Conservation (phyloP, 2,888 invertebrate genomes). For the Agrochola lota region DNA sequence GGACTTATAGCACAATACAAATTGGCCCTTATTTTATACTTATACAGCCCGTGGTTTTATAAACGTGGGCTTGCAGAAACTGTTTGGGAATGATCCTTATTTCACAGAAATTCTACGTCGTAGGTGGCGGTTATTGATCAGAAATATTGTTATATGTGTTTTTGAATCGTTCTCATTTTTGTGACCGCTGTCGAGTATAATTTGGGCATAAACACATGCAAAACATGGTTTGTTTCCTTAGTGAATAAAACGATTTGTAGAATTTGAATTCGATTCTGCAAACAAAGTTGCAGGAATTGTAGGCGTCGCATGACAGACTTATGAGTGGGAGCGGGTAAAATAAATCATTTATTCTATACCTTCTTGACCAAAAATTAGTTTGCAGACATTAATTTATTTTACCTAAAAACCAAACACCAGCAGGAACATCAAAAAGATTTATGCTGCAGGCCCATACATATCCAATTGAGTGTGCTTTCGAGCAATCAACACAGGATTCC, state of each 20-base stretch:
- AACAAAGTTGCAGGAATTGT: constrained; percentile 36
- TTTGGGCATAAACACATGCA: constrained; percentile 46
- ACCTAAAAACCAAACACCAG: constrained; percentile 2
- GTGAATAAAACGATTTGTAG: constrained; percentile 15
- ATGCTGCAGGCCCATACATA: neutral
- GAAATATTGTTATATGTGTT: constrained; percentile 26
- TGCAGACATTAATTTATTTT: neutral
- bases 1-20: constrained; percentile 53
- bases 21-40: constrained; percentile 56
- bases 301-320: constrained; percentile 44
- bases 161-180: constrained; percentile 27
- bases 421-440: neutral
- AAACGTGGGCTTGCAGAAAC: constrained; percentile 35
- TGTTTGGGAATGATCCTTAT: constrained; percentile 19
- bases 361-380: constrained; percentile 20
- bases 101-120: constrained; percentile 31
- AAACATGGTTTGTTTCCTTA: constrained; percentile 25
- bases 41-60: constrained; percentile 51
- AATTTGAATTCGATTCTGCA: constrained; percentile 23
- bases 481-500: neutral
- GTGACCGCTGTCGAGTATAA: constrained; percentile 1
- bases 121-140: constrained; percentile 46
- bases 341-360: constrained; percentile 31
- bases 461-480: neutral
- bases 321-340: constrained; percentile 31